Percentiles rank a stretch among this genome's conserved stretches.
phyloP scores from a whole-genome alignment of 2,113 vertebrate genomes.

The Zootoca vivipara region DNA sequence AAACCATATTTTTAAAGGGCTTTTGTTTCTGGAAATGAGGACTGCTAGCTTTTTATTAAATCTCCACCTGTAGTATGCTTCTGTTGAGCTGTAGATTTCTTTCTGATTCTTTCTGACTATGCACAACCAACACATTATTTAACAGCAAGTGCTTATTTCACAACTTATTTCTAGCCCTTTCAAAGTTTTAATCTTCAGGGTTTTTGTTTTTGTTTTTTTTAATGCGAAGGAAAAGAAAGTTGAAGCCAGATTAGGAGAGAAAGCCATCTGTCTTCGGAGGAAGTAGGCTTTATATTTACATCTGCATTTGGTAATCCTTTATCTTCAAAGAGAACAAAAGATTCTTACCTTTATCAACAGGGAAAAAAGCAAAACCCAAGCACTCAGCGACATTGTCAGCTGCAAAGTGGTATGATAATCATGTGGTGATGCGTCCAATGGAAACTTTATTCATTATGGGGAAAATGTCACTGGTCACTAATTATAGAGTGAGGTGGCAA shows the following conservation, averaged over 20 bases:
- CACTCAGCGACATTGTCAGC: fast-evolving
- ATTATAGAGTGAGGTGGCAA: not conserved
- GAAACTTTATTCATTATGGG: not conserved
- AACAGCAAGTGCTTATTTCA: conserved; percentile 52
- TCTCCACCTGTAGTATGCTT: conserved; percentile 52
- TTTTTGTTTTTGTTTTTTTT: not conserved
- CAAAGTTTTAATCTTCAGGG: conserved; percentile 52
- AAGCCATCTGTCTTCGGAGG: conserved; percentile 49
- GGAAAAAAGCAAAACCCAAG: not conserved
- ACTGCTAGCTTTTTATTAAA: conserved; percentile 39
- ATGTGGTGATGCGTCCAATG: fast-evolving
- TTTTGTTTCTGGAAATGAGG: conserved; percentile 48
- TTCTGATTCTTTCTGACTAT: conserved; percentile 54
- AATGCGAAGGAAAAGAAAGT: conserved; percentile 54
- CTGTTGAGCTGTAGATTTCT: conserved; percentile 54
- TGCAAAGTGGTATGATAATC: not conserved
- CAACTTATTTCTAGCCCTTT: conserved; percentile 52
- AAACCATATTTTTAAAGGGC: conserved; percentile 34
- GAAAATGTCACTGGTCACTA: not conserved
- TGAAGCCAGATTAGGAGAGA: conserved; percentile 61
- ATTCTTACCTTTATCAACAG: conserved; percentile 39
- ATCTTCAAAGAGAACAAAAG: conserved; percentile 52
- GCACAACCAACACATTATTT: conserved; percentile 35
- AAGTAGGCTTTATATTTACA: conserved; percentile 47
- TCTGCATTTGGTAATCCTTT: conserved; percentile 58